These are phyloP conservation scores for Ecliptopera silaceata DNA, from an alignment of 2,888 invertebrate genomes.

Conservation along the genomic window DNA sequence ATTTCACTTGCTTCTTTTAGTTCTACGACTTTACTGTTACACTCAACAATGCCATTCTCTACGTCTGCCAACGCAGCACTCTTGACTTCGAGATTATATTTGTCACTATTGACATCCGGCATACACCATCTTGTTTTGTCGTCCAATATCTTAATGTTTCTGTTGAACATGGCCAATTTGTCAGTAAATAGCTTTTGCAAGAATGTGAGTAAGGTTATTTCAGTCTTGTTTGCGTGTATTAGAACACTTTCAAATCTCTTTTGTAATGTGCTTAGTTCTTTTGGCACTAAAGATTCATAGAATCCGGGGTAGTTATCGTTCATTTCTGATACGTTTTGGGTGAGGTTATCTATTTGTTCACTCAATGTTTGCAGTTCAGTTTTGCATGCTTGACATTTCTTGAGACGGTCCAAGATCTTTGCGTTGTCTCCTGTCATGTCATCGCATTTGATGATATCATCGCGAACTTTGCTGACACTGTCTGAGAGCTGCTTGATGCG, in stretches of 20 bases:
- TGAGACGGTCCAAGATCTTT: conserved; percentile 90
- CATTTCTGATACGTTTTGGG: conserved; percentile 87
- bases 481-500: conserved; percentile 88
- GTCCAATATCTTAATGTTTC: conserved; percentile 90
- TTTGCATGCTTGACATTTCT: conserved; percentile 88
- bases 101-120: conserved; percentile 94
- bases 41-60: conserved; percentile 88
- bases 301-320: conserved; percentile 90
- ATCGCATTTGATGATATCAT: conserved; percentile 94
- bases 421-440: conserved; percentile 94
- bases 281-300: conserved; percentile 89
- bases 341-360: conserved; percentile 86
- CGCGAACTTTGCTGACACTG: conserved; percentile 88
- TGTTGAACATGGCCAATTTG: conserved; percentile 90
- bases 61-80: conserved; percentile 90
- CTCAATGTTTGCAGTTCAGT: conserved; percentile 87
- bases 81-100: conserved; percentile 96
- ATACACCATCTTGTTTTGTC: conserved; percentile 97
- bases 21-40: conserved; percentile 85
- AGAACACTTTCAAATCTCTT: conserved; percentile 91
- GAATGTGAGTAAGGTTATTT: conserved; percentile 89
- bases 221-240: conserved; percentile 91
- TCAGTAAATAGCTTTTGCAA: conserved; percentile 94
- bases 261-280: conserved; percentile 92
- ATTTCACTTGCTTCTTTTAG: conserved; percentile 88